Base-by-base conservation (phyloP, 2,888 invertebrate species). In the Osedax fenrisi region DNA sequence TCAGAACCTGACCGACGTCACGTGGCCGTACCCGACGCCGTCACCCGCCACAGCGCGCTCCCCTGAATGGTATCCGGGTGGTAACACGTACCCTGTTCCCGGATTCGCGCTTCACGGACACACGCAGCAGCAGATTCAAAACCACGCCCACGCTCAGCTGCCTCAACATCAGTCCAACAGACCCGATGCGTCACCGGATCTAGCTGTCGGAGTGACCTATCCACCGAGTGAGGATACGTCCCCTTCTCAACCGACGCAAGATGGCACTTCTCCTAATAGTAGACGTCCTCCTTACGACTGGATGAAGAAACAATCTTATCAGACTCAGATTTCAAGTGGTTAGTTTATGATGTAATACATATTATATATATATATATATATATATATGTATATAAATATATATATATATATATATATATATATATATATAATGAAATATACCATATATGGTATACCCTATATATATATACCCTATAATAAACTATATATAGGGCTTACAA, bases 241-340 rank as follows among this genome's bases (percentile, higher is more conserved):
- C 10, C 41, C 5, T 41, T 41, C 41, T 5, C 41, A 41, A 17
- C 10, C 10, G 5, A 17, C 10, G 5, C 41, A 41, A 17, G 41
- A 41, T 10, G 41, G 41, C 10, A 10, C 10, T 41, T 41, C 41
- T 41, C 41, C 41, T 10, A 41, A 5, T 41, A 41, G 41, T 41
- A 41, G 41, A 41, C 25, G 68, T 22, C 68, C 68, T 3, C 68
- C 68, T 5, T 68, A 26, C 23, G 68, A 68, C 68, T 68, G 68
- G 68, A 68, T 68, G 68, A 68, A 68, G 68, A 68, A 68, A n/a
- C 68, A 68, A n/a, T 22, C 68, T 1, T 68, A 25, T 26, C 68
- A 68, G n/a, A 25, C 68, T 68, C 68, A 25, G n/a, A 25, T 68
- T 26, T 25, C 27, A 22, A 68, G 27, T 26, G 68, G 68, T 68